A percentile compares a stretch with the other conserved stretches of the same genome.
These are phyloP conservation scores for Barnardius zonarius DNA, from an alignment of 2,113 vertebrate species.

Conservation along the genomic window DNA sequence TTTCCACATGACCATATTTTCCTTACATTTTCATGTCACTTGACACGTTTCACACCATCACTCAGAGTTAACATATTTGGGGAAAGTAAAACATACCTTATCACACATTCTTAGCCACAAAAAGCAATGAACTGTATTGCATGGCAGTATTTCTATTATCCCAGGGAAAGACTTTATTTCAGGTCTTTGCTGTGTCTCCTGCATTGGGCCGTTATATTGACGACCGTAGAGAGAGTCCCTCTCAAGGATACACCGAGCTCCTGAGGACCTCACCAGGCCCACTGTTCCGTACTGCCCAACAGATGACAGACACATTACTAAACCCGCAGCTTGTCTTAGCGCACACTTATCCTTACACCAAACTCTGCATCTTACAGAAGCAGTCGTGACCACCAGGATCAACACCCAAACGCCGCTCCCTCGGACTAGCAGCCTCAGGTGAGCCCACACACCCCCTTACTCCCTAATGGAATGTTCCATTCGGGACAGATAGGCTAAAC, in stretches of 20 bases:
- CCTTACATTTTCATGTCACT: neutral
- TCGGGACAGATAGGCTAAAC: no score
- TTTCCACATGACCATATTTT: neutral
- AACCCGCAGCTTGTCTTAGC: neutral
- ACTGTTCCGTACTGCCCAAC: accelerated
- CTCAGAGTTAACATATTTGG: neutral
- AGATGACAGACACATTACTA: neutral
- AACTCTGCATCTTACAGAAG: neutral
- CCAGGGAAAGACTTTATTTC: neutral
- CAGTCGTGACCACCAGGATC: accelerated
- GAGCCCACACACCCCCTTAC: accelerated
- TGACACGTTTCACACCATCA: neutral
- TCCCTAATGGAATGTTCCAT: neutral
- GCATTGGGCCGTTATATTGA: no score
- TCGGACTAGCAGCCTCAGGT: accelerated
- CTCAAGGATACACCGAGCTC: accelerated
- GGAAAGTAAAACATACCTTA: neutral
- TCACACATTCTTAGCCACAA: neutral
- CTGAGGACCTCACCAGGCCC: accelerated
- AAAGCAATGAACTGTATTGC: neutral
- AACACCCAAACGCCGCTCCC: no score
- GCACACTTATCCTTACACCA: neutral
- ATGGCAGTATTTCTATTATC: neutral
- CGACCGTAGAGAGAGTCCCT: accelerated
- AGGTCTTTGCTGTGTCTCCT: neutral